A percentile compares a stretch with the other conserved stretches of the same genome.
Conservation (phyloP, 2,113 vertebrate species). For the Erpornis zantholeuca region DNA sequence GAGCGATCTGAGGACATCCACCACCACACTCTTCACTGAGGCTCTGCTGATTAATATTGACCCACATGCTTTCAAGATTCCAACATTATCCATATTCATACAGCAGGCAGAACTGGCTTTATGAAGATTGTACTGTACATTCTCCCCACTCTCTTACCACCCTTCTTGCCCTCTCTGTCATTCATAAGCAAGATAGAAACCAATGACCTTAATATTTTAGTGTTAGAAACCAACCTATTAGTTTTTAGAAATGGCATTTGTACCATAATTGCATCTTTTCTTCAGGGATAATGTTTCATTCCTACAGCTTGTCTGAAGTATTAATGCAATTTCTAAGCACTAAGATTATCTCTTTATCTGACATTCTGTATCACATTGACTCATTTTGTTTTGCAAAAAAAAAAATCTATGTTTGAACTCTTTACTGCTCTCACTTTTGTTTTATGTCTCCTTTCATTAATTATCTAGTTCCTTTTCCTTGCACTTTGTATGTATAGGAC, state of each 20-base stretch:
- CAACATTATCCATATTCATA: not conserved
- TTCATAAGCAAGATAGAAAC: not conserved
- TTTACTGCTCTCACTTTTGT: not conserved
- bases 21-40: not conserved
- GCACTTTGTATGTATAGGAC: not conserved
- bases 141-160: not conserved
- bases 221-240: not conserved
- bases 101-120: not conserved
- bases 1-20: not conserved
- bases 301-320: not conserved
- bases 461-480: not conserved
- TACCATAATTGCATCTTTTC: not conserved
- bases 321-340: not conserved
- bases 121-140: not conserved
- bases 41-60: not conserved
- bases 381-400: not conserved
- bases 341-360: not conserved
- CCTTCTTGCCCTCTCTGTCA: not conserved
- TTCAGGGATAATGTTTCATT: not conserved
- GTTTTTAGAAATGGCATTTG: slow-evolving; percentile 6
- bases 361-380: not conserved
- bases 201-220: not conserved
- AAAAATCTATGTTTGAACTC: not conserved
- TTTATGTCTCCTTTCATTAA: not conserved
- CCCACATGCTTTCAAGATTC: not conserved